Evolutionary conservation across 2,797 vertebrate genomes (phyloP), one percentile per base, ranked within the genome.

Genomic region (Halcyon leucocephala): DNA sequence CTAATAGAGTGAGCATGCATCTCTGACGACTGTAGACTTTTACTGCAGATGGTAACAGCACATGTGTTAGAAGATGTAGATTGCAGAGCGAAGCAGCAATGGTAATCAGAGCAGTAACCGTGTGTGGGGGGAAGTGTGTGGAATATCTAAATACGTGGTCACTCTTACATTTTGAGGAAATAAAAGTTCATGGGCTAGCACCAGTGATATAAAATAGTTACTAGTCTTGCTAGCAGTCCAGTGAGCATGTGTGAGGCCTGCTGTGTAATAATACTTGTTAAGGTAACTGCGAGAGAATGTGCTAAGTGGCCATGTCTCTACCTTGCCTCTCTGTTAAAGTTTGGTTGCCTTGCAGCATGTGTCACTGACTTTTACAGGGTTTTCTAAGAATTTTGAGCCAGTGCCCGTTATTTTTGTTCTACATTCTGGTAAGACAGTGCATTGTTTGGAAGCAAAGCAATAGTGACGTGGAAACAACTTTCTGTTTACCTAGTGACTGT

Each of bases 1-100:
- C 64, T 81, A 55, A 12, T 14, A 57, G 12, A 0, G 0, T 74
- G 51, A 46, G 16, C 7, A 1, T 1, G 1, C 31, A 48, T 37
- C 49, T 83, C 16, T 74, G 64, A 58, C 1, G 2, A 11, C 55
- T 31, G 22, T 54, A 41, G 14, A 1, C 37, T 91, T 60, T 86
- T 73, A 29, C 60, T 72, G 41, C 48, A 64, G 46, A 14, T 55
- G 20, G 8, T 54, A 11, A 64, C 0, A 8, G 25, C 55, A 49
- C 6, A 4, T 6, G 3, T n/a, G 5, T 52, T 52, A 74, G 74
- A 83, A 90, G 39, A 15, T 81, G 21, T 74, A 22, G 44, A 51
- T 31, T 52, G 31, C 31, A 74, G 33, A 65, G 33, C 14, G 28
- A 79, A 79, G 73, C 33, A 42, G n/a, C 42, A 49, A n/a, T 37